A percentile compares a stretch with the other conserved stretches of the same genome.
Conservation (phyloP, 1,140 invertebrate genomes). For the Acarapis woodi region DNA sequence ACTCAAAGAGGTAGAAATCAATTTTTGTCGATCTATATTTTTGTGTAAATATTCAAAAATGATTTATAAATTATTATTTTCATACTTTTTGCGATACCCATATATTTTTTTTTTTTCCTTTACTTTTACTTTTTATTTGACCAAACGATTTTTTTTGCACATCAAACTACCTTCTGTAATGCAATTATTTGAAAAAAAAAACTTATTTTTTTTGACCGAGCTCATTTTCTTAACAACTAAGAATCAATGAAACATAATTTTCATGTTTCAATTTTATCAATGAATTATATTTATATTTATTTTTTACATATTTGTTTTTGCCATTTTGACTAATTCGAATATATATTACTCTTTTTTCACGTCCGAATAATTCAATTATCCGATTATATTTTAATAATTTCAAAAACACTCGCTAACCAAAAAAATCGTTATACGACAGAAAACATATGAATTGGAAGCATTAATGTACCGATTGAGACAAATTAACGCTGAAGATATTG, state of each 20-base stretch:
- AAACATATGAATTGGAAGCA: conserved; percentile 12
- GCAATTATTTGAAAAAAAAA: too few relatives aligned
- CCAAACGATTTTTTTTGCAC: too few relatives aligned
- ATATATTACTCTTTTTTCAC: not conserved
- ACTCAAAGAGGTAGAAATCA: conserved; percentile 16
- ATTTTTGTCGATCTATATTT: not conserved
- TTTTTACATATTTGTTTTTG: not conserved
- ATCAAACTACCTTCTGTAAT: too few relatives aligned
- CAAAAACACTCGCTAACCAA: too few relatives aligned
- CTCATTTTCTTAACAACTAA: too few relatives aligned
- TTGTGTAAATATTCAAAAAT: not conserved
- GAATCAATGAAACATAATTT: too few relatives aligned
- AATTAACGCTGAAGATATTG: conserved; percentile 2
- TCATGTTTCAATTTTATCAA: not conserved
- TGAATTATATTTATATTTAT: not conserved
- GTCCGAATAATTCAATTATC: too few relatives aligned
- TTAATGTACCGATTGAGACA: conserved; percentile 8
- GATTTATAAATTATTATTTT: not conserved
- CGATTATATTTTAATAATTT: too few relatives aligned
- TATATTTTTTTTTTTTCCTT: not conserved
- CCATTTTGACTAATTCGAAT: not conserved
- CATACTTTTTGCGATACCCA: not conserved
- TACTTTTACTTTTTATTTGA: conserved; percentile 1
- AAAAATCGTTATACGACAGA: conserved; percentile 8
- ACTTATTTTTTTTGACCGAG: too few relatives aligned